Base-by-base conservation (phyloP, 2,797 vertebrate genomes). In the Notolabrus celidotus region DNA sequence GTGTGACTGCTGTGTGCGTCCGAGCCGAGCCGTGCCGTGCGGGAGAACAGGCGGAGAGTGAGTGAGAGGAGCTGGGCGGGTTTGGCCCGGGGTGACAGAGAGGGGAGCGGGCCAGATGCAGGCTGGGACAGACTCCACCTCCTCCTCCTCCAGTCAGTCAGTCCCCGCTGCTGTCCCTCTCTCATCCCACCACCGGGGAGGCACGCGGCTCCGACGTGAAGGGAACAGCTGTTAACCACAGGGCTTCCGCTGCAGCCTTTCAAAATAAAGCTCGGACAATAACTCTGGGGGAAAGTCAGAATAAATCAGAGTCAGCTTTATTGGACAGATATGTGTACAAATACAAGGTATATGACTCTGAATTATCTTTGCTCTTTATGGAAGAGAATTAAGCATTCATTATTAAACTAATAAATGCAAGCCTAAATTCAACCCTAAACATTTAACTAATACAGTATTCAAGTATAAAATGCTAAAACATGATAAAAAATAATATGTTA, bases 111-210 rank as follows among this genome's bases (percentile, higher is more conserved):
- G 88, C 78, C 88, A 91, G 93, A 94, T 92, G 91, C 93, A 92
- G 91, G 77, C 80, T 77, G 84, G 86, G 87, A 77, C 80, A 90
- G 91, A 90, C 95, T 95, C 95, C 95, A 89, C 95, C 95, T 74
- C 86, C 86, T 49, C 34, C 34, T 36, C 34, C 34, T 11, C 12
- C 34, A 23, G 42, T 67, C 68, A 33, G 27, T 62, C 78, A 17
- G 63, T 71, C 74, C 72, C 52, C 50, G 52, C 56, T 39, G 66
- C 74, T 47, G 66, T 71, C 73, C 55, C 75, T 62, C 66, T 73
- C 71, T 81, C 83, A 77, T 85, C 87, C 81, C 82, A 39, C 67
- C 69, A 7, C 27, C 49, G 66, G 12, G 63, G 66, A 20, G 60
- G 58, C 71, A 45, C 68, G 50, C 42, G 12, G 62, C 54, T 39